These are phyloP conservation scores for Achroia grisella DNA, from an alignment of 1,140 invertebrate species.

Conservation along the genomic window DNA sequence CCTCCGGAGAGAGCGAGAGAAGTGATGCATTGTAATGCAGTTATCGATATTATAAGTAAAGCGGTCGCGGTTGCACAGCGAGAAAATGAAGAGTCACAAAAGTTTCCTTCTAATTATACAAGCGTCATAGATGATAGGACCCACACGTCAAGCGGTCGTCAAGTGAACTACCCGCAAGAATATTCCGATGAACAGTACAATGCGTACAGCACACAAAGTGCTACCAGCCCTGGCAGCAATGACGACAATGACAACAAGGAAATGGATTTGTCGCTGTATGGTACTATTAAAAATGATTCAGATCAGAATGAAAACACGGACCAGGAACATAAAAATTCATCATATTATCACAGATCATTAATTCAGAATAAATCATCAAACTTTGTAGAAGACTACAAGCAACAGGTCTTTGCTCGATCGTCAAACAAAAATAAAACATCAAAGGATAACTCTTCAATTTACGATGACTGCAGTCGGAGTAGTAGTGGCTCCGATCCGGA, in stretches of 20 bases:
- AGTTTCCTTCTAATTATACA: constrained; percentile 47
- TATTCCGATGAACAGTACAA: constrained; percentile 51
- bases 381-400: constrained; percentile 54
- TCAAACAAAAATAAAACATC: constrained; percentile 35
- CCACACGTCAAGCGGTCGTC: constrained; percentile 17
- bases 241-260: constrained; percentile 64
- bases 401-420: constrained; percentile 37
- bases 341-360: constrained; percentile 36
- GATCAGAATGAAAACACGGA: constrained; percentile 36
- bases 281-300: constrained; percentile 45
- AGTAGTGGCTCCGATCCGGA: constrained; percentile 71
- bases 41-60: constrained; percentile 71
- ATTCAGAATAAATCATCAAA: constrained; percentile 32
- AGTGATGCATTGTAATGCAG: constrained; percentile 68
- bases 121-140: constrained; percentile 38
- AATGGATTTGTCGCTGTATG: constrained; percentile 65
- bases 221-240: constrained; percentile 40
- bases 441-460: constrained; percentile 51
- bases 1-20: constrained; percentile 61
- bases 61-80: constrained; percentile 66
- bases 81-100: constrained; percentile 65
- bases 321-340: constrained; percentile 18
- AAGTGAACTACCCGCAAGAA: constrained; percentile 41
- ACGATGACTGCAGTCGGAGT: constrained; percentile 69
- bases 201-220: constrained; percentile 29